Conservation (phyloP, 2,797 vertebrate species). For the Odontamblyopus rebecca region DNA sequence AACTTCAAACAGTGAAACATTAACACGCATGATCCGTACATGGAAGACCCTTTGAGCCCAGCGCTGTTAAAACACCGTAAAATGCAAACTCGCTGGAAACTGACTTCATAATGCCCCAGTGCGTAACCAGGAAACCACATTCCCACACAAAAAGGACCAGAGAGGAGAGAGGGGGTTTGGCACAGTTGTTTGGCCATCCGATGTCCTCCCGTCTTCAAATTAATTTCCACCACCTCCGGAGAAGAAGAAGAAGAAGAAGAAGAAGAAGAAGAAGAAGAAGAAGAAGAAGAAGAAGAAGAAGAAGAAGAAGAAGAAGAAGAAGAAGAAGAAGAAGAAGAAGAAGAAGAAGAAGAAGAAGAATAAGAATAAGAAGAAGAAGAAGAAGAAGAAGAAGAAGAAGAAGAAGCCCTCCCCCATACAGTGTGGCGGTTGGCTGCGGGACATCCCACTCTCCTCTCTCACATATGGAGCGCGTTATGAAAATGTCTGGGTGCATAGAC, state of each 20-base stretch:
- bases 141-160: conserved; percentile 57
- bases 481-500: conserved; percentile 41
- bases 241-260: conserved; percentile 36
- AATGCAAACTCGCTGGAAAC: conserved; percentile 29
- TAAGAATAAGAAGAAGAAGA: too few relatives aligned
- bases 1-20: not conserved
- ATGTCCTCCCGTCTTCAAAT: conserved; percentile 39
- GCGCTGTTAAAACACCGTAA: conserved; percentile 1
- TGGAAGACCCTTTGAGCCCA: not conserved
- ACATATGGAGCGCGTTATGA: conserved; percentile 63
- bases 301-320: too few relatives aligned
- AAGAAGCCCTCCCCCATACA: not conserved
- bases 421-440: conserved; percentile 12
- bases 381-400: too few relatives aligned
- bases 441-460: conserved; percentile 19
- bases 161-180: conserved; percentile 18
- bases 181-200: conserved; percentile 32
- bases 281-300: conserved; percentile 23
- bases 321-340: too few relatives aligned
- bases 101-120: conserved; percentile 35
- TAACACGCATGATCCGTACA: conserved; percentile 9
- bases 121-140: conserved; percentile 62
- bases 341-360: too few relatives aligned
- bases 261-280: too few relatives aligned
- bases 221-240: conserved; percentile 47